Percentiles rank a stretch among this genome's conserved stretches.
These are phyloP conservation scores for Sternotherus odoratus DNA, from an alignment of 2,797 vertebrate species.

Conservation along the genomic window DNA sequence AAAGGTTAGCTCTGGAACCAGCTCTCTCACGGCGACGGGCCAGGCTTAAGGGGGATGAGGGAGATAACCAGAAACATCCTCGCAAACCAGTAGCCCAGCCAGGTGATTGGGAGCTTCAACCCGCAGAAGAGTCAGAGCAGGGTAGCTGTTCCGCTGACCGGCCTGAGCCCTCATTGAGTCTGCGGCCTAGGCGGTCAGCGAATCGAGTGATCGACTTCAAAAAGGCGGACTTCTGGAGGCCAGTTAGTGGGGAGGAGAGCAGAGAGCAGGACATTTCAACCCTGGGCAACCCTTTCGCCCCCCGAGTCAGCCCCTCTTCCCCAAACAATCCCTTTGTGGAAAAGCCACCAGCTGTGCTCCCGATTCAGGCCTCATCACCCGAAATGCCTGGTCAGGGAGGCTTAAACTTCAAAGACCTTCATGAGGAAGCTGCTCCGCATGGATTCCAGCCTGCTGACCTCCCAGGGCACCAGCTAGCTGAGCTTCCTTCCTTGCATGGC, in stretches of 20 bases:
- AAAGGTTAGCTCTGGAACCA: background rate
- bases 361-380: conserved; percentile 40
- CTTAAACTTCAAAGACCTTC: conserved; percentile 47
- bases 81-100: background rate
- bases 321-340: conserved; percentile 75
- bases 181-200: background rate
- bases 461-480: conserved; percentile 10
- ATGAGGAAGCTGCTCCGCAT: conserved; percentile 28
- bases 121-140: background rate
- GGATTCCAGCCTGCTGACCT: conserved; percentile 74
- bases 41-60: fast-evolving
- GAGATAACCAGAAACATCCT: background rate
- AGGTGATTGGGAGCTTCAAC: background rate
- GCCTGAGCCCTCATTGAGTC: background rate
- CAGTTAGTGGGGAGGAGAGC: background rate
- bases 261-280: background rate
- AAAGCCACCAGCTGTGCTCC: background rate
- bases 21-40: background rate
- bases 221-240: conserved; percentile 73
- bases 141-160: background rate
- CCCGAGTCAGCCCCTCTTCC: background rate
- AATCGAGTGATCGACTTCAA: conserved; percentile 68
- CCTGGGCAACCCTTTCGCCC: conserved; percentile 71
- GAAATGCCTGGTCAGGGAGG: conserved; percentile 41
- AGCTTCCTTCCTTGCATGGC: conserved; percentile 71